Evolutionary conservation across 2,888 invertebrate genomes (phyloP).

Genomic region (Polylopha cassiicola): DNA sequence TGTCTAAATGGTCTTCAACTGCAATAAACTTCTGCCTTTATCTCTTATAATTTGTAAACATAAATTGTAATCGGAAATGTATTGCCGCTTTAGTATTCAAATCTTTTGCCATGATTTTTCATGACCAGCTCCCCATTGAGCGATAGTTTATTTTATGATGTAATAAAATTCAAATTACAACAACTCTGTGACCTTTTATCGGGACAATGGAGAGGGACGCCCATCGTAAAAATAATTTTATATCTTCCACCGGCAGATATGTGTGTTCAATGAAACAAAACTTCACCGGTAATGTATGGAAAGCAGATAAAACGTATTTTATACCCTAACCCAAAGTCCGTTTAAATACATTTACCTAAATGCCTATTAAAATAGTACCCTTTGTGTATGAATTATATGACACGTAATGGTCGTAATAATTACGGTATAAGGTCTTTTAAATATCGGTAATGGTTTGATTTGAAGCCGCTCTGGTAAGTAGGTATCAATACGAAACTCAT

Average conservation of each 20-base stretch:
- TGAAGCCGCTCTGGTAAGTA: too few relatives aligned
- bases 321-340: conserved; percentile 24
- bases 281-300: conserved; percentile 22
- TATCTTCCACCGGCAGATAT: conserved; percentile 23
- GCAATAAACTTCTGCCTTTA: too few relatives aligned
- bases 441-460: conserved; percentile 18
- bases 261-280: conserved; percentile 30
- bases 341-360: conserved; percentile 21
- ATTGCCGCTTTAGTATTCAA: conserved; percentile 15
- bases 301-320: conserved; percentile 19
- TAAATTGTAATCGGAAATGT: conserved; percentile 9
- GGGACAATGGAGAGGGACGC: conserved; percentile 35
- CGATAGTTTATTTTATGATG: conserved; percentile 35
- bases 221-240: conserved; percentile 38
- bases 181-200: conserved; percentile 38
- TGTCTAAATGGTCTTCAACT: too few relatives aligned
- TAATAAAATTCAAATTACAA: conserved; percentile 41
- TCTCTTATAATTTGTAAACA: too few relatives aligned
- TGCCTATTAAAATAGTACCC: conserved; percentile 19
- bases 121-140: conserved; percentile 17
- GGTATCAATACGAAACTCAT: too few relatives aligned
- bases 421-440: conserved; percentile 18
- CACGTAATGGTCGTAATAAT: conserved; percentile 20
- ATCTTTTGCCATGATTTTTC: conserved; percentile 15
- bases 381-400: conserved; percentile 19